Evolutionary conservation across 1,140 invertebrate species (phyloP).

Genomic region (Amyelois transitella): DNA sequence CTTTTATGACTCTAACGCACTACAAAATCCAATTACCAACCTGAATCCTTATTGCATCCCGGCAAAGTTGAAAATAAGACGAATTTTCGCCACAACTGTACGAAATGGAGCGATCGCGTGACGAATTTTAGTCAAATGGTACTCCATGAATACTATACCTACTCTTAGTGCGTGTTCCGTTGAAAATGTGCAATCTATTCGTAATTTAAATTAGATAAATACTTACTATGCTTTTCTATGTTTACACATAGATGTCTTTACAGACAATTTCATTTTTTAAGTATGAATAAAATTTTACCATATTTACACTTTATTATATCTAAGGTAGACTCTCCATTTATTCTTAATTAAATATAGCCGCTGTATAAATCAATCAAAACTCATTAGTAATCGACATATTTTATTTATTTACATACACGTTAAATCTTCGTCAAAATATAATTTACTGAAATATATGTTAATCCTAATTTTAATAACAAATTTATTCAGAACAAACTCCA

Average conservation of each 20-base stretch:
- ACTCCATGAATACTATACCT: neutral
- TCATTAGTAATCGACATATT: no score
- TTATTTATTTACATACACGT: no score
- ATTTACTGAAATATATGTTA: neutral
- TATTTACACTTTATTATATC: no score
- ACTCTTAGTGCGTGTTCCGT: neutral
- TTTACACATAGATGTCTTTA: no score
- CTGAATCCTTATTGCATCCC: neutral
- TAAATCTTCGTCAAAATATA: neutral
- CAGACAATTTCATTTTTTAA: no score
- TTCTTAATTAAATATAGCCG: no score
- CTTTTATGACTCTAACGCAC: constrained; percentile 40
- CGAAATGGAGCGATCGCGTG: neutral
- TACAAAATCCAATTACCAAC: neutral
- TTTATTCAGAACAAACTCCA: neutral
- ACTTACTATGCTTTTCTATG: no score
- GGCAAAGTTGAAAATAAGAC: neutral
- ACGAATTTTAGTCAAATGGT: neutral
- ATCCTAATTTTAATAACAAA: constrained; percentile 5
- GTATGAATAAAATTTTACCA: no score
- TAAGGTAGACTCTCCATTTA: no score
- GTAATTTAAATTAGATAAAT: neutral
- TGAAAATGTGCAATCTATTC: neutral
- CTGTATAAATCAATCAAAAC: no score
- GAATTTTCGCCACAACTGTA: neutral